Percentiles rank a stretch among this genome's conserved stretches.
phyloP scores from a whole-genome alignment of 2,888 invertebrate genomes.

The Aromia moschata region DNA sequence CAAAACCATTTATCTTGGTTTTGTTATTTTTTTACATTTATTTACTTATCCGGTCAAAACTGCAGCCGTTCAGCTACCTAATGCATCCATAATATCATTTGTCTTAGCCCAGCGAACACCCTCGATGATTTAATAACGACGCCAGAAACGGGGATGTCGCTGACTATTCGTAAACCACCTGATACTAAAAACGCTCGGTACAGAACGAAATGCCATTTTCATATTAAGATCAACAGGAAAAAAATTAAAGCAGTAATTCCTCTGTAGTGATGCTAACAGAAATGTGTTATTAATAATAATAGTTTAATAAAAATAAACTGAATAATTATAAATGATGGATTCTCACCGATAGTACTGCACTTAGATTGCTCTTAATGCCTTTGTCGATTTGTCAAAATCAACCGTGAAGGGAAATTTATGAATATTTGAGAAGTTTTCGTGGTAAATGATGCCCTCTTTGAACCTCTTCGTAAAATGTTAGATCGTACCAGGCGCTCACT shows the following conservation, averaged over 20 bases:
- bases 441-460: slow-evolving; percentile 38
- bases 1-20: slow-evolving; percentile 59
- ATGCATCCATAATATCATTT: slow-evolving; percentile 60
- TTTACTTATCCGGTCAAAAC: slow-evolving; percentile 58
- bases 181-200: too few relatives aligned
- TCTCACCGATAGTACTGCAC: too few relatives aligned
- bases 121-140: slow-evolving; percentile 34
- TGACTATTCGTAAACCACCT: too few relatives aligned
- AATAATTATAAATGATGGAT: too few relatives aligned
- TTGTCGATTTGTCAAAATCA: slow-evolving; percentile 57
- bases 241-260: too few relatives aligned
- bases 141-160: slow-evolving; percentile 41
- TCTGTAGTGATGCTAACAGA: too few relatives aligned
- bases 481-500: slow-evolving; percentile 39
- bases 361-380: slow-evolving; percentile 41
- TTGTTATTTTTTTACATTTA: slow-evolving; percentile 58
- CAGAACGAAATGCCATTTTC: too few relatives aligned
- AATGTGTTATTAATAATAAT: too few relatives aligned
- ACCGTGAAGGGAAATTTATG: slow-evolving; percentile 43
- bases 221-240: too few relatives aligned
- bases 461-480: slow-evolving; percentile 31
- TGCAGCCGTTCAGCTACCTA: slow-evolving; percentile 54
- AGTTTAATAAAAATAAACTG: too few relatives aligned
- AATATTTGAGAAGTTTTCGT: slow-evolving; percentile 43
- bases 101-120: slow-evolving; percentile 55